Evolutionary conservation across 2,113 vertebrate species (phyloP).

Genomic region (Tamias sibiricus): DNA sequence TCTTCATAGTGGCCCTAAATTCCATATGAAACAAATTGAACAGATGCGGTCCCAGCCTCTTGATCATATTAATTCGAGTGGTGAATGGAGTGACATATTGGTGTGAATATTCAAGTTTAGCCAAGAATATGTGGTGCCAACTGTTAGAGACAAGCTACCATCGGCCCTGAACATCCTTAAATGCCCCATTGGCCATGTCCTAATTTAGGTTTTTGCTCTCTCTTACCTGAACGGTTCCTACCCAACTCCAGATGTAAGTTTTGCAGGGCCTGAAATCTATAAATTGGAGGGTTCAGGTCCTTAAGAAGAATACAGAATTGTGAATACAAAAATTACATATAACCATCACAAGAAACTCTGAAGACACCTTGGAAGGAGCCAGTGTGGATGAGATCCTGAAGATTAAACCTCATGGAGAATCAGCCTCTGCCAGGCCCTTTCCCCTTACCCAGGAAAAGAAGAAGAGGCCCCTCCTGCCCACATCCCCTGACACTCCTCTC

Average conservation of each 20-base stretch:
- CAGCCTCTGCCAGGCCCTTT: neutral
- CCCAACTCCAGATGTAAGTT: neutral
- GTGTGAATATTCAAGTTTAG: neutral
- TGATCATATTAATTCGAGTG: conserved; percentile 25
- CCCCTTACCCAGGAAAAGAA: neutral
- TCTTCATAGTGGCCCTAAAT: neutral
- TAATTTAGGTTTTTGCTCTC: neutral
- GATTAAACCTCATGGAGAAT: neutral
- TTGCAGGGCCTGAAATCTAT: neutral
- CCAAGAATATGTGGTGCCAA: neutral
- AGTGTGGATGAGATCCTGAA: neutral
- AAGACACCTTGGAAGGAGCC: neutral
- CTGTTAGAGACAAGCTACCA: neutral
- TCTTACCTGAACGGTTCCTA: neutral
- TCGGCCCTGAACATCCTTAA: neutral
- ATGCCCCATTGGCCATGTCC: neutral
- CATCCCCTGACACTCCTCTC: neutral
- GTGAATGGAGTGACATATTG: neutral
- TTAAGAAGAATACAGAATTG: neutral
- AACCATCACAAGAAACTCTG: neutral
- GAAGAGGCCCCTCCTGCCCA: neutral
- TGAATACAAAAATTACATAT: neutral
- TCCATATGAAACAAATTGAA: neutral
- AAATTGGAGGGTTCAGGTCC: neutral
- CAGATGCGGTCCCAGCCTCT: neutral